Evolutionary conservation across 2,113 vertebrate species (phyloP).

Genomic region (Symphodus melops): DNA sequence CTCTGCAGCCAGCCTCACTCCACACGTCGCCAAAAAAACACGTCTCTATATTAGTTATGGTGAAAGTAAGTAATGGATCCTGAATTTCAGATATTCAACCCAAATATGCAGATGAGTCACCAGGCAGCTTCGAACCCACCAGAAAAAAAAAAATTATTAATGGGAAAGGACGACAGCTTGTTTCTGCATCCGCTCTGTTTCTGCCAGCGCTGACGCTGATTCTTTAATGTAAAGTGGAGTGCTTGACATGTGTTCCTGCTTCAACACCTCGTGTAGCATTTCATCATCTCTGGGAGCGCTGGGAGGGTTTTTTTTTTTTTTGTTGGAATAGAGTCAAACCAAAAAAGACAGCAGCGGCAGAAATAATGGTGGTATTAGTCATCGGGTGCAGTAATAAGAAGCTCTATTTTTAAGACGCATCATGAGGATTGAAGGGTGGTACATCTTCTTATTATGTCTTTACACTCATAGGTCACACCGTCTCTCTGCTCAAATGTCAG

Average conservation of each 20-base stretch:
- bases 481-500: slow-evolving; percentile 17
- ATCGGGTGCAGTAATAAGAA: slow-evolving; percentile 9
- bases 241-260: slow-evolving; percentile 24
- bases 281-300: slow-evolving; percentile 22
- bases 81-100: neutral
- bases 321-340: neutral
- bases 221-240: slow-evolving; percentile 1
- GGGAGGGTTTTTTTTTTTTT: neutral
- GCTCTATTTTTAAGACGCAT: slow-evolving; percentile 24
- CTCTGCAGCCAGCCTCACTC: too few relatives aligned
- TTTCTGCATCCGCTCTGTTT: neutral
- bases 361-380: slow-evolving; percentile 30
- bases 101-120: slow-evolving; percentile 8
- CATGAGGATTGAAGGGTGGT: neutral
- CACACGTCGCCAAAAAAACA: too few relatives aligned
- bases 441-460: slow-evolving; percentile 29
- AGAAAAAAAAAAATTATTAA: neutral
- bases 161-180: neutral
- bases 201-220: slow-evolving; percentile 8
- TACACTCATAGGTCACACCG: neutral
- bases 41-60: neutral
- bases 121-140: neutral
- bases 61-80: neutral
- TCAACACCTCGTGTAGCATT: neutral
- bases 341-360: slow-evolving; percentile 11